These are phyloP conservation scores for Telmatherina bonti DNA, from an alignment of 2,797 vertebrate species.

Conservation along the genomic window DNA sequence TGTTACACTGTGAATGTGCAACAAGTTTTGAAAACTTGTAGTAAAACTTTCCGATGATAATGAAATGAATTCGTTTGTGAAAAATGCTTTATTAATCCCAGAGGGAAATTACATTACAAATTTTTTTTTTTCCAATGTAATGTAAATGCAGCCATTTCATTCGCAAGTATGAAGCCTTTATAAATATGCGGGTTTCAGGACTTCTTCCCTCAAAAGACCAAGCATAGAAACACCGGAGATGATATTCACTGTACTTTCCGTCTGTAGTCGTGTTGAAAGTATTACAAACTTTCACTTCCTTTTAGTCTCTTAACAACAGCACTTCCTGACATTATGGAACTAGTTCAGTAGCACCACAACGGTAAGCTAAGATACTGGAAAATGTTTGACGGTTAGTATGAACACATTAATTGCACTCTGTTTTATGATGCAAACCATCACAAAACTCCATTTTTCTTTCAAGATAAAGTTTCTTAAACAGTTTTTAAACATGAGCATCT, in stretches of 20 bases:
- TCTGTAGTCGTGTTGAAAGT: background rate
- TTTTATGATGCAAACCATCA: background rate
- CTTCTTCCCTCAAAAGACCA: background rate
- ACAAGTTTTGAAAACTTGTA: background rate
- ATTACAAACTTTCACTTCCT: background rate
- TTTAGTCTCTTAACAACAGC: background rate
- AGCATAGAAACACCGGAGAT: slow-evolving; percentile 10
- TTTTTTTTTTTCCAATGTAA: no score
- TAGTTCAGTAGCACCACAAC: background rate
- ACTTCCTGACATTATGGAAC: background rate
- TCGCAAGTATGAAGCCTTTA: background rate
- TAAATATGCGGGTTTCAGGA: background rate
- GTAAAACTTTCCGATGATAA: background rate
- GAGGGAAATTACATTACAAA: no score
- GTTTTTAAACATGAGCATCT: background rate
- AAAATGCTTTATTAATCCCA: no score
- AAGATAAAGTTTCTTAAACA: background rate
- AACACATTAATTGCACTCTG: no score
- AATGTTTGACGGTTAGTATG: no score
- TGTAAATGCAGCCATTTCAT: background rate
- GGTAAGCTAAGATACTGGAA: no score
- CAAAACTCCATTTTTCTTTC: background rate
- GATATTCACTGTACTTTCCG: slow-evolving; percentile 1
- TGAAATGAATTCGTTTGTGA: no score
- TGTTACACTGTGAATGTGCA: background rate